Percentiles rank a stretch among this genome's conserved stretches.
phyloP scores from a whole-genome alignment of 2,888 invertebrate genomes.

The Nemotelus nigrinus region DNA sequence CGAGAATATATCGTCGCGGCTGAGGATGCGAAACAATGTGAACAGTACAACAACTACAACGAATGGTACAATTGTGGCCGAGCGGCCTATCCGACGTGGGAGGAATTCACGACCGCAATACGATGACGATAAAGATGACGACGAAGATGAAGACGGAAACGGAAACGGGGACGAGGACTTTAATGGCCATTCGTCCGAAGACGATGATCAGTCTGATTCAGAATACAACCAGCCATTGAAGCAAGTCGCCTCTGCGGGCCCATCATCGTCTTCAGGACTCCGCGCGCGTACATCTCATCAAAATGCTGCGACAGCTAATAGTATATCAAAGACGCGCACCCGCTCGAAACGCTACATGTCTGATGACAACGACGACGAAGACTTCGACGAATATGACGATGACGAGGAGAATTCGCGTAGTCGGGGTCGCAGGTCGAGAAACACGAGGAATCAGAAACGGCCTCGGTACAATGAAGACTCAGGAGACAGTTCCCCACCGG shows the following conservation, averaged over 20 bases:
- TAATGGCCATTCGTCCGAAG: constrained; percentile 19
- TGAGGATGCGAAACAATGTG: constrained; percentile 56
- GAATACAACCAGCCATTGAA: constrained; percentile 66
- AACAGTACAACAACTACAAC: constrained; percentile 48
- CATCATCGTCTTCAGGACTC: constrained; percentile 49
- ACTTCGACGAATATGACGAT: constrained; percentile 56
- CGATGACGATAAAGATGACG: constrained; percentile 27
- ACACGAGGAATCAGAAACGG: constrained; percentile 64
- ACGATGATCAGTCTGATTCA: constrained; percentile 60
- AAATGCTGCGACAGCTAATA: neutral
- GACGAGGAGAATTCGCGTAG: constrained; percentile 45
- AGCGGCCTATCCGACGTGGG: constrained; percentile 37
- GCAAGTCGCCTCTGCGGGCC: constrained; percentile 60
- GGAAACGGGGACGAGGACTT: constrained; percentile 4
- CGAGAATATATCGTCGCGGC: constrained; percentile 53
- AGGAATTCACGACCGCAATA: constrained; percentile 26
- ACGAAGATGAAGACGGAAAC: constrained; percentile 4
- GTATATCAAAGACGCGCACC: constrained; percentile 13
- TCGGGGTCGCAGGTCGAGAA: constrained; percentile 43
- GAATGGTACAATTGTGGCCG: constrained; percentile 46
- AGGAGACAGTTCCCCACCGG: constrained; percentile 65
- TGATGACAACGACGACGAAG: constrained; percentile 60
- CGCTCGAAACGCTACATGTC: constrained; percentile 50
- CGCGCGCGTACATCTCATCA: constrained; percentile 43
- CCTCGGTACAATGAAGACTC: constrained; percentile 72